Evolutionary conservation across 2,797 vertebrate species (phyloP), one percentile per base, ranked within the genome.

Genomic region (Tarsius wallacei): DNA sequence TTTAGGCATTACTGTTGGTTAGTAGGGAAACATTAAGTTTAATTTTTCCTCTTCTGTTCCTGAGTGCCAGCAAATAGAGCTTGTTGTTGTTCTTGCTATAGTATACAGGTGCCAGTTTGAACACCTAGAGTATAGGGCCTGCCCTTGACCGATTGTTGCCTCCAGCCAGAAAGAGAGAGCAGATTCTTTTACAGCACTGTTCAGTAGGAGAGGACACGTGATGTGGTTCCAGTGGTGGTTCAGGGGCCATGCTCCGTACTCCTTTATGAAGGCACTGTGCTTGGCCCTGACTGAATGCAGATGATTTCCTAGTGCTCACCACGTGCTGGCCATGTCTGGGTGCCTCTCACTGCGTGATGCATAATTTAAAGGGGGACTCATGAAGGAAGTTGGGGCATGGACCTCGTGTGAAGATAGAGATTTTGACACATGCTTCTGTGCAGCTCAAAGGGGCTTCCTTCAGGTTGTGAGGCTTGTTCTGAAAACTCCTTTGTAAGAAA

Each of bases 401-500:
- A 28, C 42, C 28, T 61, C 33, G 2, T 33, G 5, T 47, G 53
- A 55, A 70, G 42, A 51, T 3, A 68, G 49, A 93, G 53, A 28
- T 74, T 90, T 84, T 17, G 3, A 21, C n/a, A 78, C 3, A 26
- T 61, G 49, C 24, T 59, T 82, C n/a, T 81, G 19, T 88, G 19
- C 51, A 81, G 42, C 36, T 19, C 49, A 33, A 87, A 88, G 64
- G 47, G 59, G 6, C n/a, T 96, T 93, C 51, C 64, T 93, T 51
- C 7, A 81, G 83, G n/a, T 80, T 87, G n/a, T 55, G 31, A 87
- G 51, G n/a, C 84, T 76, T 76, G 51, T 84, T 90, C 53, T 93
- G 68, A 90, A 96, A 90, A 63, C 61, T 51, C 53, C 66, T 78
- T 68, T 78, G 8, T 78, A 57, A 80, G 61, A 42, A 94, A 76